A percentile compares a stretch with the other conserved stretches of the same genome.
phyloP scores from a whole-genome alignment of 1,140 invertebrate genomes.

The Penaeus japonicus region DNA sequence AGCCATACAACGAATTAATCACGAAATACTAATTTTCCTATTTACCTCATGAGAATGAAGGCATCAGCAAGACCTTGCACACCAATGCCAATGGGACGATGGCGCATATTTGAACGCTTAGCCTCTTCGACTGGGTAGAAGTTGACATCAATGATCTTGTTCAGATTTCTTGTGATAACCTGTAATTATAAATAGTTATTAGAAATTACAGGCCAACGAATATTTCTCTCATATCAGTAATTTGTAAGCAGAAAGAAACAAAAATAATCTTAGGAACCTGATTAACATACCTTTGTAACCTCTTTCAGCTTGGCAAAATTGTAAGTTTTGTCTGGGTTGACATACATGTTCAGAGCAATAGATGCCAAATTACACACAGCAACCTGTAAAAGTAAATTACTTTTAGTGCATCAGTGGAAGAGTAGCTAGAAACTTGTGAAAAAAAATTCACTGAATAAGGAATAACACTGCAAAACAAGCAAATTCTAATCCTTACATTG shows the following conservation, averaged over 20 bases:
- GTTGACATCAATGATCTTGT: slow-evolving; percentile 98
- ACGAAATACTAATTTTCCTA: too few relatives aligned
- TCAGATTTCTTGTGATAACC: slow-evolving; percentile 87
- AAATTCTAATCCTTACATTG: too few relatives aligned
- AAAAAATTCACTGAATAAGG: too few relatives aligned
- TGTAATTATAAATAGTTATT: background rate
- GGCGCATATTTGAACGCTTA: slow-evolving; percentile 84
- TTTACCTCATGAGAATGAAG: slow-evolving; percentile 90
- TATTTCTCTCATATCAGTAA: background rate
- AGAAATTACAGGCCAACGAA: background rate
- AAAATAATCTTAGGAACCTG: background rate
- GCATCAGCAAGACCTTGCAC: slow-evolving; percentile 97
- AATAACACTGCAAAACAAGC: too few relatives aligned
- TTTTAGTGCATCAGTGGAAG: background rate
- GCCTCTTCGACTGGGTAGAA: slow-evolving; percentile 93
- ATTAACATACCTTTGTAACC: slow-evolving; percentile 77
- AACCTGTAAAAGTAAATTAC: slow-evolving; percentile 67
- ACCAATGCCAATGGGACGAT: slow-evolving; percentile 95
- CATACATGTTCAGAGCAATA: slow-evolving; percentile 97
- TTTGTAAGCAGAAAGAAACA: background rate
- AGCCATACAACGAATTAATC: too few relatives aligned
- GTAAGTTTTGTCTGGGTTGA: slow-evolving; percentile 78
- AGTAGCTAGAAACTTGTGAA: too few relatives aligned
- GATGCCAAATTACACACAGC: slow-evolving; percentile 99
- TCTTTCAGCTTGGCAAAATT: slow-evolving; percentile 90